Conservation (phyloP, 2,888 invertebrate species). For the Diplazon laetatorius region DNA sequence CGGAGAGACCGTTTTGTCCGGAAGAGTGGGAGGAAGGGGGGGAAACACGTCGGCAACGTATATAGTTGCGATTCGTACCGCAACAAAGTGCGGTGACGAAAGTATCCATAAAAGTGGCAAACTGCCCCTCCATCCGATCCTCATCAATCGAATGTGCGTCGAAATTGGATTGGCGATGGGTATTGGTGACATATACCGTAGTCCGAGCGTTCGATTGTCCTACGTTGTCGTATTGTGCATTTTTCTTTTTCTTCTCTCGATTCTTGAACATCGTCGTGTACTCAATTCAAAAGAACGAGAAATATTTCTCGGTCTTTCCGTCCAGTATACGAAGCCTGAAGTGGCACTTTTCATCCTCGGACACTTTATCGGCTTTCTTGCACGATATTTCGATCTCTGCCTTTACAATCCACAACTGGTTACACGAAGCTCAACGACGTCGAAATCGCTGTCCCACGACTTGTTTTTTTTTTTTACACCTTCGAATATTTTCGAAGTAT, state of each 20-base stretch:
- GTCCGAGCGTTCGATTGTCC: slow-evolving; percentile 2
- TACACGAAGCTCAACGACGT: neutral
- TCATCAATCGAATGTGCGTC: slow-evolving; percentile 31
- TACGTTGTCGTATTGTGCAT: neutral
- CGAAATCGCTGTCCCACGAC: slow-evolving; percentile 3
- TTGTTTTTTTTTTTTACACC: slow-evolving; percentile 14
- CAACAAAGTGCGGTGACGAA: slow-evolving; percentile 49
- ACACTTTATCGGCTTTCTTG: neutral
- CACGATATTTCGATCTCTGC: neutral
- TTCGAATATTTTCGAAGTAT: slow-evolving; percentile 5
- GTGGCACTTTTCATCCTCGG: neutral
- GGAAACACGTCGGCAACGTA: neutral
- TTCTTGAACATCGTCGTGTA: slow-evolving; percentile 11
- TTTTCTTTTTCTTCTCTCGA: slow-evolving; percentile 34
- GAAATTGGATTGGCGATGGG: neutral
- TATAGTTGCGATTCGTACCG: slow-evolving; percentile 20
- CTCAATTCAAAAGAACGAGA: neutral
- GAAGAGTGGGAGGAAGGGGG: neutral
- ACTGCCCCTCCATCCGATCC: slow-evolving; percentile 42
- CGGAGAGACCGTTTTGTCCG: neutral
- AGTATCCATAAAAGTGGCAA: slow-evolving; percentile 54
- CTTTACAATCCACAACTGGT: neutral
- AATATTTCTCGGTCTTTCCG: slow-evolving; percentile 8
- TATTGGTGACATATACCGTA: neutral
- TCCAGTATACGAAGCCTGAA: neutral